Percentiles rank a stretch among this genome's conserved stretches.
These are phyloP conservation scores for Hypena proboscidalis DNA, from an alignment of 2,888 invertebrate species.

Conservation along the genomic window DNA sequence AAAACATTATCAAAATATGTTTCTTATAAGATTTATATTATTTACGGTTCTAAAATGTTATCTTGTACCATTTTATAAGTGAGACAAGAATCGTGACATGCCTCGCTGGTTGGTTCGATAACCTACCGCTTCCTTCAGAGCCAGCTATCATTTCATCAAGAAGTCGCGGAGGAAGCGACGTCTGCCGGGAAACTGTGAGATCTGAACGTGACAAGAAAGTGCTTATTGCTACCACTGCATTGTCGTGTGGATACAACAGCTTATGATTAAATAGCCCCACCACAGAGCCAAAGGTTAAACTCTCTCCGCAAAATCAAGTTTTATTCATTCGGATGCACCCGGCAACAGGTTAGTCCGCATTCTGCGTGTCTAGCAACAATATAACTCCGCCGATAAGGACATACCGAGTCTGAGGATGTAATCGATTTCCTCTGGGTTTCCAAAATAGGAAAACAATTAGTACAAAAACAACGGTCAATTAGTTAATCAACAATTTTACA, in stretches of 20 bases:
- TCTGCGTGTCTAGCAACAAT: constrained; percentile 17
- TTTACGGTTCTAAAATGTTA: not conserved
- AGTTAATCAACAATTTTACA: not conserved
- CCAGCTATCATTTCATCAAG: constrained; percentile 10
- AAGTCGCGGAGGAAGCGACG: constrained; percentile 23
- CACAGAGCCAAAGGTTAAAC: constrained; percentile 40
- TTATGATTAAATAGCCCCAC: constrained; percentile 35
- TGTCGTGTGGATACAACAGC: constrained; percentile 18
- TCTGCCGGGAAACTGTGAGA: constrained; percentile 32
- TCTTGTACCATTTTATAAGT: not conserved
- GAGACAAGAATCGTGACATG: constrained; percentile 19
- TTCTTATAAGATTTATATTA: too few species aligned
- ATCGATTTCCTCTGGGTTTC: not conserved
- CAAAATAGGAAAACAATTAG: not conserved
- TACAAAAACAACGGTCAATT: not conserved
- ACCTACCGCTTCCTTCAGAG: constrained; percentile 35
- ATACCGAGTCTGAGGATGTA: not conserved
- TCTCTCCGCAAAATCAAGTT: constrained; percentile 42
- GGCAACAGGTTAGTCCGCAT: constrained; percentile 21
- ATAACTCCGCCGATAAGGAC: constrained; percentile 1
- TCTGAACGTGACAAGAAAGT: constrained; percentile 38
- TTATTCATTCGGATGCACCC: constrained; percentile 13
- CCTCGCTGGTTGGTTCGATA: constrained; percentile 47
- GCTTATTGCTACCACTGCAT: constrained; percentile 12
- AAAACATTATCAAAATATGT: too few species aligned